Percentiles rank a stretch among this genome's conserved stretches.
These are phyloP conservation scores for Dinothrombium tinctorium DNA, from an alignment of 1,140 invertebrate genomes.

Conservation along the genomic window DNA sequence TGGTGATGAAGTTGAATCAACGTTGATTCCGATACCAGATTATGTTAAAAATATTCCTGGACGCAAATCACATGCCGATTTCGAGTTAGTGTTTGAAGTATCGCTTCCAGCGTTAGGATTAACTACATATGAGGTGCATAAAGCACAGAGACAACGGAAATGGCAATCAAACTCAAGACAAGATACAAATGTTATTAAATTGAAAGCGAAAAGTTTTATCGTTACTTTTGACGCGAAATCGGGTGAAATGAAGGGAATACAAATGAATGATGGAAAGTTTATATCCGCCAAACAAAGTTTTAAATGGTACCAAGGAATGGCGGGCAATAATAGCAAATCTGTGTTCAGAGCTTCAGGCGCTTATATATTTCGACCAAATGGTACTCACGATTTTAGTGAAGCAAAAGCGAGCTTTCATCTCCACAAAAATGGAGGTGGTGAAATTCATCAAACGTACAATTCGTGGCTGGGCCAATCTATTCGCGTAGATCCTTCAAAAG, in stretches of 20 bases:
- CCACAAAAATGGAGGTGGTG: conserved; percentile 42
- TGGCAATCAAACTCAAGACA: background rate
- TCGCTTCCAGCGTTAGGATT: conserved; percentile 25
- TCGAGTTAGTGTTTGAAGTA: conserved; percentile 23
- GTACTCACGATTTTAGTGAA: background rate
- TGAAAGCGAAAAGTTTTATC: background rate
- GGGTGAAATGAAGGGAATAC: conserved; percentile 15
- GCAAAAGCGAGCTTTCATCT: background rate
- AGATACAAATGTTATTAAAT: background rate
- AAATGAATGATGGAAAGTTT: conserved; percentile 4
- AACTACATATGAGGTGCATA: conserved; percentile 20
- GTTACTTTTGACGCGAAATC: conserved; percentile 7
- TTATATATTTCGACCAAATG: conserved; percentile 21
- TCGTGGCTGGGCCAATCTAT: conserved; percentile 59
- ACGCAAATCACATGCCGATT: conserved; percentile 14
- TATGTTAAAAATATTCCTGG: conserved; percentile 20
- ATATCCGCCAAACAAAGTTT: conserved; percentile 5
- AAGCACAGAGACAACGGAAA: background rate
- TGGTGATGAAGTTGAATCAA: conserved; percentile 21
- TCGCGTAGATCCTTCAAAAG: conserved; percentile 37
- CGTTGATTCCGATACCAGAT: conserved; percentile 18
- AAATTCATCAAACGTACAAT: conserved; percentile 48
- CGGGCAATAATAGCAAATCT: conserved; percentile 1
- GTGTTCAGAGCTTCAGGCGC: conserved; percentile 21
- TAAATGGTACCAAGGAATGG: conserved; percentile 7